Base-by-base conservation (phyloP, 2,797 vertebrate species). In the Amphiprion clarkii region DNA sequence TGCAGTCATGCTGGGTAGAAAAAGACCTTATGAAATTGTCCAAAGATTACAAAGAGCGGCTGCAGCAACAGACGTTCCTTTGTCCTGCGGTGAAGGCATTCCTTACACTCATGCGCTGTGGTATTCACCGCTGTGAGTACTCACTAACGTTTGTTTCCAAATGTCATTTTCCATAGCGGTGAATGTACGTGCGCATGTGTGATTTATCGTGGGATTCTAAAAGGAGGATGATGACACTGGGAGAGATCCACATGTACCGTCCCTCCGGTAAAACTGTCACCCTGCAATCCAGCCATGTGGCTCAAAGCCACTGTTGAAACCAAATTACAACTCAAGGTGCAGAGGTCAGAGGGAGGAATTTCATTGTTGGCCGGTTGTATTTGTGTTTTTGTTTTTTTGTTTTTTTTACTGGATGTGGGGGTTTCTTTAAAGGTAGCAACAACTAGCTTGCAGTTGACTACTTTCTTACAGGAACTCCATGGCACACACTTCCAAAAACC, bases 51-150 rank as follows among this genome's bases (percentile, higher is more conserved):
- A 90, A 82, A 88, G 78, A 74, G 74, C 46, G 40, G 60, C 79
- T 42, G 67, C 27, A 60, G 87, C 74, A 92, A 94, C 91, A 93
- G 83, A 92, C 83, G 64, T 25, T 71, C 75, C 85, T 90, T 91
- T 95, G 89, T 94, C 71, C 87, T 75, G 87, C 33, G 77, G 85
- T 60, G 75, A 60, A 91, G 79, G 65, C 86, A 81, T 89, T 91
- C 87, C 82, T 88, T 60, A 79, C 76, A 51, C 82, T 90, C 87
- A 72, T 73, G 65, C 29, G 31, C 81, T 78, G 75, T 31, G 77
- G 82, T 82, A 77, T 83, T 87, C 17, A 46, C 75, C 17, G 8
- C 75, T 74, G 55, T 53, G 73, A 87, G 83, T 65, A 71, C 44
- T 65, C 71, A 21, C 51, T 25, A 49, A 52, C 1, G 44, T 83